Evolutionary conservation across 2,888 invertebrate species (phyloP), one percentile per base, ranked within the genome.

Genomic region (Erynnis tages): DNA sequence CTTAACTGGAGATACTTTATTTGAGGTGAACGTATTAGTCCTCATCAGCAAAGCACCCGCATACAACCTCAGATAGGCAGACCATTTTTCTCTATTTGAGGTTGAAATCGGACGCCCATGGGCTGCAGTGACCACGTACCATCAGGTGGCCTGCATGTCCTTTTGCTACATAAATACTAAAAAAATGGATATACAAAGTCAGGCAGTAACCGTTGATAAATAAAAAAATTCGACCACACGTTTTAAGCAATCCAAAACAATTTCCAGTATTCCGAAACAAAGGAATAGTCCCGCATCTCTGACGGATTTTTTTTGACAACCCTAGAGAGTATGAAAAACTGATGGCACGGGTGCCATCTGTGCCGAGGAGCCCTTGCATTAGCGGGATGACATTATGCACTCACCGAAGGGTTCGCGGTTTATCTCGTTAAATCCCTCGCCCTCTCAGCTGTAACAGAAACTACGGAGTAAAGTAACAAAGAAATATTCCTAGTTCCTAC

Each of bases 381-480:
- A 88, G 76, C 63, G 81, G 89, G 88, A 88, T 80, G 88, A 81
- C 82, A 76, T 89, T 88, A 89, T 89, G 88, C 88, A 87, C 80
- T 83, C 78, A 72, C 77, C 70, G 74, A 76, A 81, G 84, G 85
- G 84, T 80, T 75, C 77, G 75, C 43, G 75, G 79, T 78, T 82
- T 86, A 87, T 86, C 85, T 81, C 74, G 78, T 79, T 80, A 79
- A 77, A 86, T 84, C 84, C 79, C 53, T 56, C 53, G 56, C 60
- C 60, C 69, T 69, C 66, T 69, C 59, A 60, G 62, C 68, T 29
- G 11, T 43, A 27, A 43, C 27, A 43, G 35, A 35, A 34, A 13
- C 25, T 11, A 14, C 8, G 13, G 6, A 43, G 34, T 11, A 11
- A 47, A 5, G 13, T n/a, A 13, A 19, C 23, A 17, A 43, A 43